These are phyloP conservation scores for Parnassius apollo DNA, from an alignment of 2,888 invertebrate species.

Conservation along the genomic window DNA sequence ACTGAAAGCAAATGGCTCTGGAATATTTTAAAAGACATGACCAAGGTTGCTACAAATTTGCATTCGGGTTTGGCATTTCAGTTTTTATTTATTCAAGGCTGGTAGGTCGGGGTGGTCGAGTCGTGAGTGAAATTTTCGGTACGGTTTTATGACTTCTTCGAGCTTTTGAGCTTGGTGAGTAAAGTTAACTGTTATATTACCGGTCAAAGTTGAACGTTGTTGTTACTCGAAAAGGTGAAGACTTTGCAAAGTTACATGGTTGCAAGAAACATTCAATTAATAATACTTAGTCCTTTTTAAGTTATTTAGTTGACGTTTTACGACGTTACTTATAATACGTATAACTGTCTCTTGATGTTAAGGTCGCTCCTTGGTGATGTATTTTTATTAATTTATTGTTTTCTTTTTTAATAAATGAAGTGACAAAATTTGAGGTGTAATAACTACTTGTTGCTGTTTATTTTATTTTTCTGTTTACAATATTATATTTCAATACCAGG, in stretches of 20 bases:
- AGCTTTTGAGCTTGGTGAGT: constrained; percentile 5
- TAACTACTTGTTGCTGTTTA: too few species aligned
- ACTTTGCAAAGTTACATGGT: not conserved
- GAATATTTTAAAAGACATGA: constrained; percentile 28
- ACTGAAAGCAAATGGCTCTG: constrained; percentile 22
- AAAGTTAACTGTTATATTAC: constrained; percentile 11
- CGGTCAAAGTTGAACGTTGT: constrained; percentile 1
- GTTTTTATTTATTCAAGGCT: constrained; percentile 25
- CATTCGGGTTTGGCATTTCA: constrained; percentile 20
- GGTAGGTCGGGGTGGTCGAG: constrained; percentile 22
- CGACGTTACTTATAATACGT: too few species aligned
- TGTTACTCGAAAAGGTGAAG: constrained; percentile 7
- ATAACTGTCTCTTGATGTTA: too few species aligned
- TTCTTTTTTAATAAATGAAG: too few species aligned
- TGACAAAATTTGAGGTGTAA: too few species aligned
- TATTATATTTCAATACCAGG: too few species aligned
- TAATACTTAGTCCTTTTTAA: too few species aligned
- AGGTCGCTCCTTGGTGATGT: too few species aligned
- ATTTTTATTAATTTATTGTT: too few species aligned
- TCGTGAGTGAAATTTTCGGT: constrained; percentile 26
- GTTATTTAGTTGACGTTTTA: too few species aligned
- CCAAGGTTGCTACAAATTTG: constrained; percentile 27
- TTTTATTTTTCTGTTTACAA: too few species aligned
- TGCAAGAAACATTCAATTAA: not conserved
- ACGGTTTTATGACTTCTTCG: constrained; percentile 21